Conservation (phyloP, 2,888 invertebrate genomes). For the Apamea anceps region DNA sequence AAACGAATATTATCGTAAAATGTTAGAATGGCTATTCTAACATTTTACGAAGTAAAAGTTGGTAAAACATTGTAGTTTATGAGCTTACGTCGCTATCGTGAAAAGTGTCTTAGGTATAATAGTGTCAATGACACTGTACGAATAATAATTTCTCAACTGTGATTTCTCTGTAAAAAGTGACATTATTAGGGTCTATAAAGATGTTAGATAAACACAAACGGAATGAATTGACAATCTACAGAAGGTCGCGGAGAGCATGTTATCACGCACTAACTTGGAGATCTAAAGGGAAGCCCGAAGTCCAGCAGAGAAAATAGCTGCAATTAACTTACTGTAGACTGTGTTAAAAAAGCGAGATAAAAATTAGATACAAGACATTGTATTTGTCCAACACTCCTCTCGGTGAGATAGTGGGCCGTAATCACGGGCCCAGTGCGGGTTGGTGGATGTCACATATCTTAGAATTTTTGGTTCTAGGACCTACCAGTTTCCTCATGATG, state of each 20-base stretch:
- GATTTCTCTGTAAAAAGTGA: neutral
- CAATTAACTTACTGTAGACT: too few relatives aligned
- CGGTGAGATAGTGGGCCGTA: too few relatives aligned
- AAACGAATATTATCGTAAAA: neutral
- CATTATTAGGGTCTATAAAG: conserved; percentile 9
- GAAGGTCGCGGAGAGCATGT: too few relatives aligned
- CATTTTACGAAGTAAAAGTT: too few relatives aligned
- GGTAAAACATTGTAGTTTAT: neutral
- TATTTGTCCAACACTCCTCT: neutral
- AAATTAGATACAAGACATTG: neutral
- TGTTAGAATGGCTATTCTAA: too few relatives aligned
- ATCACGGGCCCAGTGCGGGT: too few relatives aligned
- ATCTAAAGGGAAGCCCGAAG: neutral
- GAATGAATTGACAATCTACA: neutral
- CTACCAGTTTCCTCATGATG: too few relatives aligned
- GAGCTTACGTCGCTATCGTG: neutral
- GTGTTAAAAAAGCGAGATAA: too few relatives aligned
- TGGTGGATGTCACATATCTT: too few relatives aligned
- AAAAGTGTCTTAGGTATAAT: neutral
- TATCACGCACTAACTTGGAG: neutral
- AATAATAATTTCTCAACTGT: conserved; percentile 2
- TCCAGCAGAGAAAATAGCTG: neutral
- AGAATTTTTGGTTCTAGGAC: too few relatives aligned
- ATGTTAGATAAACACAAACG: conserved; percentile 1
- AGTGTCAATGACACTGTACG: neutral